Base-by-base conservation (phyloP, 1,140 invertebrate genomes). In the Nasonia vitripennis region DNA sequence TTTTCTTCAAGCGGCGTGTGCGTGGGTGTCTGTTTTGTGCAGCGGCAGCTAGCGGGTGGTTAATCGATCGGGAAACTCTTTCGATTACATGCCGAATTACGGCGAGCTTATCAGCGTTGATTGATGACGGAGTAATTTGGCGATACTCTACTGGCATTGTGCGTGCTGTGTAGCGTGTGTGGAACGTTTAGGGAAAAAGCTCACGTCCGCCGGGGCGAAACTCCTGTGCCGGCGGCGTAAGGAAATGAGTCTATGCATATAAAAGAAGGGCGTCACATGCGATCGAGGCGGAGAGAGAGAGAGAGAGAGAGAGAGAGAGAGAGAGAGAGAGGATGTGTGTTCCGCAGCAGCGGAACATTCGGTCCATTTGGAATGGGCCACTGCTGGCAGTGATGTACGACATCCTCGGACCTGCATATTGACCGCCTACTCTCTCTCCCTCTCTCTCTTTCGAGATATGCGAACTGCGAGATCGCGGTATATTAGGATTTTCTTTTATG, bases 181-280 rank as follows among this genome's bases (percentile, higher is more conserved):
- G 1, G 1, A 74, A 55, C 83, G 48, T 79, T 86, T 85, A 77
- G 62, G 41, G 31, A 79, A 85, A 78, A 81, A 70, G 74, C 81
- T 78, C 80, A 87, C 87, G 81, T 86, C 17, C 75, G 7, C 2
- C 11, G 34, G 3, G 55, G 31, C 23, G 71, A 81, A 41, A 70
- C 12, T 80, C 45, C 51, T 12, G 77, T 55, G 41, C 7, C 45
- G 0, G 10, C 45, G 37, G 51, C 67, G 89, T 89, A 89, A 92
- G 92, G 92, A 93, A 93, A 93, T 92, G 90, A 91, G 89, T 88
- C 92, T 93, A 92, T 93, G 91, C 92, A 93, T 93, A 92, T 91
- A 90, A 92, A 92, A 90, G 82, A 91, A 79, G 74, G 74, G 27
- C 68, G 67, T 78, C 75, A 31, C 23, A 10, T 20, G 7, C 17